Percentiles rank a stretch among this genome's conserved stretches.
phyloP scores from a whole-genome alignment of 2,797 vertebrate species.

The Cryptoprocta ferox region DNA sequence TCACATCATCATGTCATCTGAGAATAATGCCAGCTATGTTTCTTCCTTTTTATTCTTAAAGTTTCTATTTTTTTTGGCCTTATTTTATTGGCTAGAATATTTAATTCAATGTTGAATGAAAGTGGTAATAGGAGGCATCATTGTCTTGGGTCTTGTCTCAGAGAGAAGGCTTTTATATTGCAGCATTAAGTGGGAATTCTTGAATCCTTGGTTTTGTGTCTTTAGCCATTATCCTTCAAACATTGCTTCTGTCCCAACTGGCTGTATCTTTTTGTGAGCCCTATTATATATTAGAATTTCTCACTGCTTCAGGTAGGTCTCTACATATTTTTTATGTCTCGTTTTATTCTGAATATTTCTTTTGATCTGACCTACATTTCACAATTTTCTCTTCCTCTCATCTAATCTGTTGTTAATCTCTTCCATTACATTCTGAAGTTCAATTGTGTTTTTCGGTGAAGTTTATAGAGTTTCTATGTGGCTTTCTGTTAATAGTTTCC shows the following conservation, averaged over 20 bases:
- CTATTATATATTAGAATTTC: not conserved
- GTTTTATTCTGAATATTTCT: slow-evolving; percentile 9
- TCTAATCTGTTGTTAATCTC: not conserved
- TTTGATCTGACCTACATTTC: not conserved
- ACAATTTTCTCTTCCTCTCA: not conserved
- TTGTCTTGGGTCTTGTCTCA: not conserved
- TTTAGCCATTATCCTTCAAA: not conserved
- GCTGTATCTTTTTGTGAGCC: not conserved
- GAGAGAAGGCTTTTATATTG: not conserved
- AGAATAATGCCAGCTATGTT: not conserved
- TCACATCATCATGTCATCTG: not conserved
- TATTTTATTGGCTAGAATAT: not conserved
- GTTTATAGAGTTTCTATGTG: not conserved
- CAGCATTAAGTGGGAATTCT: not conserved
- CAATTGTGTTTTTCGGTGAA: not conserved
- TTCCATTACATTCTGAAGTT: not conserved
- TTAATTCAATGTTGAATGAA: not conserved
- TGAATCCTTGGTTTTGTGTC: not conserved
- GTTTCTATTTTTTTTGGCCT: not conserved
- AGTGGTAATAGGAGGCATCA: not conserved
- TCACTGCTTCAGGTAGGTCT: not conserved
- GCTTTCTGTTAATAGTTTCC: not conserved
- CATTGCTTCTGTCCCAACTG: not conserved
- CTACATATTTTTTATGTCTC: not conserved
- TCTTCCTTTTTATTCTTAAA: not conserved